Evolutionary conservation across 1,140 invertebrate genomes (phyloP), one percentile per base, ranked within the genome.

Genomic region (Aradophagus sp.): DNA sequence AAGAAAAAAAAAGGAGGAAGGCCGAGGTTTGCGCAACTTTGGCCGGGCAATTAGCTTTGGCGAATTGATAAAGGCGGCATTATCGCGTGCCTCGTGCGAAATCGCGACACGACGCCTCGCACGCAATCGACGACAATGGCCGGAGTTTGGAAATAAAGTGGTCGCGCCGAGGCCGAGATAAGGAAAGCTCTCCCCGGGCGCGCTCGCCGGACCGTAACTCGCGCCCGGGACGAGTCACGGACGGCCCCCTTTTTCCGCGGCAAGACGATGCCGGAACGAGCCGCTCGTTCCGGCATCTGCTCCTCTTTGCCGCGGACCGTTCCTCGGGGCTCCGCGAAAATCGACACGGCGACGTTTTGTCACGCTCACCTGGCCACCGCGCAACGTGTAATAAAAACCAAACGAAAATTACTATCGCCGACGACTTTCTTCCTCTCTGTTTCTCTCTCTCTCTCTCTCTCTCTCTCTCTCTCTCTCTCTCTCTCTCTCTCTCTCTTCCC

Each of bases 151-250:
- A 38, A 63, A 63, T 35, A 16, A 38, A 53, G 47, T 52, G 45
- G 48, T 41, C 47, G 19, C 15, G 36, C 32, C 50, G 23, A 17
- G 36, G 14, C 14, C 39, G 61, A 35, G 72, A 80, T 78, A 78
- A 80, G 79, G 16, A n/a, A n/a, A n/a, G n/a, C 77, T 26, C 20
- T 34, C 73, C 77, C 11, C 74, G 79, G 77, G 72, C 74, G 68
- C 62, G 68, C 61, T 72, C 78, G 50, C n/a, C 74, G 76, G 79
- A 84, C 78, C 82, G 63, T 82, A 73, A 81, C 81, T 77, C 65
- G 53, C 71, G 81, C 79, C n/a, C n/a, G 80, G 75, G 74, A 78
- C 71, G 44, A 73, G 66, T 73, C 66, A 53, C 66, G 66, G 59
- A 70, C 61, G 39, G n/a, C n/a, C n/a, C 50, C 70, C 50, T 70